phyloP scores from a whole-genome alignment of 2,888 invertebrate species.

The Drosophila macrospina region DNA sequence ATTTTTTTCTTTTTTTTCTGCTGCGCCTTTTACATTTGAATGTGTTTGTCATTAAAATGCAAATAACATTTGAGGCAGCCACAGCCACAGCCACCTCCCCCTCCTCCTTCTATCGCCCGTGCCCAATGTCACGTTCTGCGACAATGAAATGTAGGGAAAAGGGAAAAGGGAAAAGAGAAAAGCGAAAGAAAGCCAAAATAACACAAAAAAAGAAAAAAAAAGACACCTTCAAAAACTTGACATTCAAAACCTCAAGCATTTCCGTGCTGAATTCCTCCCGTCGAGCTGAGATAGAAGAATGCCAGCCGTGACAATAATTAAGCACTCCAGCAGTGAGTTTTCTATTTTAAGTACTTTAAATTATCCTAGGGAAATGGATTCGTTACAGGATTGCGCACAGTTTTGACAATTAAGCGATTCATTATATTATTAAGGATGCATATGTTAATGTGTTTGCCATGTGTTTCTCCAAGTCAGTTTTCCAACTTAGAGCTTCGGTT shows the following conservation, averaged over 20 bases:
- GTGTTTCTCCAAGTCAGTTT: no score
- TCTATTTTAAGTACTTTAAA: slow-evolving; percentile 12
- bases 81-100: no score
- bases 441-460: not conserved
- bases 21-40: slow-evolving; percentile 2
- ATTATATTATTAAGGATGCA: not conserved
- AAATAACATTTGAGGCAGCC: slow-evolving; percentile 53
- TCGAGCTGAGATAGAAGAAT: not conserved
- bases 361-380: not conserved
- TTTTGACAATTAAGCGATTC: no score
- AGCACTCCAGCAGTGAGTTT: slow-evolving; percentile 32
- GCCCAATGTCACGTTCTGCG: slow-evolving; percentile 37
- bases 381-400: no score
- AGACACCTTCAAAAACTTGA: slow-evolving; percentile 24
- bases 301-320: slow-evolving; percentile 27
- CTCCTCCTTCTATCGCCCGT: not conserved
- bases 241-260: slow-evolving; percentile 42
- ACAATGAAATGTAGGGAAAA: not conserved
- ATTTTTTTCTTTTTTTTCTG: not conserved
- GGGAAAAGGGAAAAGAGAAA: not conserved
- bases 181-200: slow-evolving; percentile 5
- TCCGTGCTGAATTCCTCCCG: slow-evolving; percentile 41
- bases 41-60: slow-evolving; percentile 62
- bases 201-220: slow-evolving; percentile 11
- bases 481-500: not conserved